Evolutionary conservation across 2,113 vertebrate species (phyloP).

Genomic region (Etheostoma spectabile): DNA sequence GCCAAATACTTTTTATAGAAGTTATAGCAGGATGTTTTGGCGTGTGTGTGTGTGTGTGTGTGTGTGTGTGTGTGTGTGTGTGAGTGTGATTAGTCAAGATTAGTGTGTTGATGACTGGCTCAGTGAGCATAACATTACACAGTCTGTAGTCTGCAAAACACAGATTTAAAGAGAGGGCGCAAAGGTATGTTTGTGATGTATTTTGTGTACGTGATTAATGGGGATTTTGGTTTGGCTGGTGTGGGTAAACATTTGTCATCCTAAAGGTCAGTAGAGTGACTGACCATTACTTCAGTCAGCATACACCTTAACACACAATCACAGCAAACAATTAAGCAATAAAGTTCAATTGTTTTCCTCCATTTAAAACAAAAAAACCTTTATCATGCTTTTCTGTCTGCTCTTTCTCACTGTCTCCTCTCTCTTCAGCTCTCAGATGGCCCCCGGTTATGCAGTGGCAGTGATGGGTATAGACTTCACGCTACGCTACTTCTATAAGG

Average conservation of each 20-base stretch:
- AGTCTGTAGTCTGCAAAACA: slow-evolving; percentile 27
- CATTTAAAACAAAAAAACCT: too few relatives aligned
- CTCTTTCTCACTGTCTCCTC: neutral
- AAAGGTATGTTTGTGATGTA: too few relatives aligned
- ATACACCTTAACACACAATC: neutral
- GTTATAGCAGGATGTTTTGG: slow-evolving; percentile 9
- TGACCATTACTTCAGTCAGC: neutral
- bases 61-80: too few relatives aligned
- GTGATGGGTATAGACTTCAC: slow-evolving; percentile 99
- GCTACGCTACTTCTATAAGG: slow-evolving; percentile 97
- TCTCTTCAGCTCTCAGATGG: slow-evolving; percentile 82
- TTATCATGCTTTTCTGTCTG: neutral
- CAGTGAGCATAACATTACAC: slow-evolving; percentile 51
- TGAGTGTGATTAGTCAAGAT: slow-evolving; percentile 46
- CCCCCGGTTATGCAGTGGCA: slow-evolving; percentile 92
- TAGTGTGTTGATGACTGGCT: slow-evolving; percentile 35
- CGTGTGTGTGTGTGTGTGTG: too few relatives aligned
- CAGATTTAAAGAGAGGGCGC: too few relatives aligned
- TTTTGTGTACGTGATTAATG: neutral
- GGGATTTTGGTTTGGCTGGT: neutral
- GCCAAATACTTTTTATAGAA: neutral
- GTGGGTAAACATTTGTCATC: slow-evolving; percentile 16
- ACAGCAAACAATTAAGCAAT: neutral
- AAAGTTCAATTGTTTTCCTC: neutral
- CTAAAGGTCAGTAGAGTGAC: neutral